Conservation (phyloP, 2,113 vertebrate genomes). For the Oplegnathus fasciatus region DNA sequence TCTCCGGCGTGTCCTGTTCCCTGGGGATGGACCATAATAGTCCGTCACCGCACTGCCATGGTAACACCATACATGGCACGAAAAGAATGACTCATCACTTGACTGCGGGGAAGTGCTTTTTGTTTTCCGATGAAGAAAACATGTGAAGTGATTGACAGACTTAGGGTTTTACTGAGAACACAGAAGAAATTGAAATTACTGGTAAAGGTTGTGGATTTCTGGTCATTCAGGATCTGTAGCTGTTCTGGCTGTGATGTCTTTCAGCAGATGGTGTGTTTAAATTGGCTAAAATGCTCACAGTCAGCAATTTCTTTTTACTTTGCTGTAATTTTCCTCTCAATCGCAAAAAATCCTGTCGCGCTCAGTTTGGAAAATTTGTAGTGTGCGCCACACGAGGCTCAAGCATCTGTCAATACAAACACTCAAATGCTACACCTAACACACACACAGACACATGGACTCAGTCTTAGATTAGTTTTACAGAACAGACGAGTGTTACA, state of each 20-base stretch:
- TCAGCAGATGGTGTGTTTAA: constrained; percentile 28
- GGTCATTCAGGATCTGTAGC: constrained; percentile 13
- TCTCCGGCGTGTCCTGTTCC: constrained; percentile 64
- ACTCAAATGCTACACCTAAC: constrained; percentile 31
- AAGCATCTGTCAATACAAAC: constrained; percentile 37
- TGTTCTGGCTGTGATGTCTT: constrained; percentile 8
- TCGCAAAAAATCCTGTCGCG: constrained; percentile 18
- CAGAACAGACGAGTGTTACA: constrained; percentile 43
- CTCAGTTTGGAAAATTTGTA: constrained; percentile 25
- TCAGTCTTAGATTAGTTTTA: constrained; percentile 57
- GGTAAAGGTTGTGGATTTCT: constrained; percentile 36
- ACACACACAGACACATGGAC: constrained; percentile 47
- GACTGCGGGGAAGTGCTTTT: constrained; percentile 35
- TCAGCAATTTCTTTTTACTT: constrained; percentile 30
- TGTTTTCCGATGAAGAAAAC: constrained; percentile 28
- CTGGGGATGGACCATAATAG: constrained; percentile 70
- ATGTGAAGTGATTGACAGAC: neutral
- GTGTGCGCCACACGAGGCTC: neutral
- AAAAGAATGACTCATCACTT: constrained; percentile 39
- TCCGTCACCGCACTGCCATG: constrained; percentile 44
- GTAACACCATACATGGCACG: constrained; percentile 46
- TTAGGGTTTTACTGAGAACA: neutral
- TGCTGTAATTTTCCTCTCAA: constrained; percentile 37
- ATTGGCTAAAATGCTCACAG: constrained; percentile 23
- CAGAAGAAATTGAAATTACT: constrained; percentile 2